These are phyloP conservation scores for Polietes domitor DNA, from an alignment of 2,888 invertebrate genomes.

Conservation along the genomic window DNA sequence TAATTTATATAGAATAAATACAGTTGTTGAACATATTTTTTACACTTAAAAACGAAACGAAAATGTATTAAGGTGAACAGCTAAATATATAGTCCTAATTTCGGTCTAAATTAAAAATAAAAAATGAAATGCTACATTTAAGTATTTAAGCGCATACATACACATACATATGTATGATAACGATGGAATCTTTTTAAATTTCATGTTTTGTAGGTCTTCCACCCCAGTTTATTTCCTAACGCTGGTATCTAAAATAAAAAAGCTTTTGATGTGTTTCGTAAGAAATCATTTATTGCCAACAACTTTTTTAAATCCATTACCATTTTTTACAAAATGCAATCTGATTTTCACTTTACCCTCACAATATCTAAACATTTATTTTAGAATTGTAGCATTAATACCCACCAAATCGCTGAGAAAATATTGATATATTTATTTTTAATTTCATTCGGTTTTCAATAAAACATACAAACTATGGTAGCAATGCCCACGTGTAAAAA, in stretches of 20 bases:
- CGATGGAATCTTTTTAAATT: slow-evolving; percentile 13
- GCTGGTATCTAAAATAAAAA: not conserved
- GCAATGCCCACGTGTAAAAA: not conserved
- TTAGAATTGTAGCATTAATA: slow-evolving; percentile 32
- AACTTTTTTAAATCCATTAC: not conserved
- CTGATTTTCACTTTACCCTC: not conserved
- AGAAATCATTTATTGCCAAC: not conserved
- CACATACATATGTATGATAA: not conserved
- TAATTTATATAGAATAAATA: not conserved
- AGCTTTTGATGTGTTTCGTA: not conserved
- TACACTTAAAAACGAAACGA: not conserved
- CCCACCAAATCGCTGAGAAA: slow-evolving; percentile 45
- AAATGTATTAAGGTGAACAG: not conserved
- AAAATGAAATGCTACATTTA: not conserved
- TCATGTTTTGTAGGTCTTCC: slow-evolving; percentile 28
- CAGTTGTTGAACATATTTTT: slow-evolving; percentile 11
- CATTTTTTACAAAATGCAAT: not conserved
- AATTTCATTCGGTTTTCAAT: not conserved
- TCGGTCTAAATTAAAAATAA: not conserved
- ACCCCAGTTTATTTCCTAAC: not conserved
- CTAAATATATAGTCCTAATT: not conserved
- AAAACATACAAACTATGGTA: not conserved
- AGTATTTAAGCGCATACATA: not conserved
- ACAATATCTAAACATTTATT: not conserved
- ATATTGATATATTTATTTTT: not conserved